A percentile compares a stretch with the other conserved stretches of the same genome.
phyloP scores from a whole-genome alignment of 2,797 vertebrate genomes.

The Buphagus erythrorhynchus region DNA sequence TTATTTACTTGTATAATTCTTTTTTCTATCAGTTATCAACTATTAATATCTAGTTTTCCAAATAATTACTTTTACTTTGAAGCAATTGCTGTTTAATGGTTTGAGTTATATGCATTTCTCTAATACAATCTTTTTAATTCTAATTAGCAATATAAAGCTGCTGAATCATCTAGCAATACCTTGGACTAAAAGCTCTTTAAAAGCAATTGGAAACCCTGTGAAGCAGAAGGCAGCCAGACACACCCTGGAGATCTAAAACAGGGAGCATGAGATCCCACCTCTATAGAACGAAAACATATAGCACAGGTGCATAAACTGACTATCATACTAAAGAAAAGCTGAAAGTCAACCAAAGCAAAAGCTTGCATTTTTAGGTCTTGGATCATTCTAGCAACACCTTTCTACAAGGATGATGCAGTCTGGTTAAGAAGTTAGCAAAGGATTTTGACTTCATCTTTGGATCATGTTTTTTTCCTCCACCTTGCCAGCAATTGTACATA shows the following conservation, averaged over 20 bases:
- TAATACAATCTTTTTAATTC: not conserved
- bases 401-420: not conserved
- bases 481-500: not conserved
- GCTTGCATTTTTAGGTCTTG: not conserved
- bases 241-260: not conserved
- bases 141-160: not conserved
- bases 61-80: not conserved
- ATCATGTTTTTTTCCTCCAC: not conserved
- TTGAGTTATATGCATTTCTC: not conserved
- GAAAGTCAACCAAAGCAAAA: not conserved
- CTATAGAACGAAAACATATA: not conserved
- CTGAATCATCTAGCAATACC: not conserved
- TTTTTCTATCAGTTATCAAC: not conserved
- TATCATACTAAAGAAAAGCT: not conserved
- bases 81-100: not conserved
- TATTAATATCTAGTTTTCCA: not conserved
- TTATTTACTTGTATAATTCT: not conserved
- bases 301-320: rapidly evolving
- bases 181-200: not conserved
- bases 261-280: not conserved
- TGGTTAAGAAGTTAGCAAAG: not conserved
- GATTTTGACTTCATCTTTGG: not conserved
- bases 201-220: not conserved
- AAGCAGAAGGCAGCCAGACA: not conserved
- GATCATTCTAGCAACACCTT: not conserved